Conservation (phyloP, 1,140 invertebrate genomes). For the Dufourea novaeangliae region DNA sequence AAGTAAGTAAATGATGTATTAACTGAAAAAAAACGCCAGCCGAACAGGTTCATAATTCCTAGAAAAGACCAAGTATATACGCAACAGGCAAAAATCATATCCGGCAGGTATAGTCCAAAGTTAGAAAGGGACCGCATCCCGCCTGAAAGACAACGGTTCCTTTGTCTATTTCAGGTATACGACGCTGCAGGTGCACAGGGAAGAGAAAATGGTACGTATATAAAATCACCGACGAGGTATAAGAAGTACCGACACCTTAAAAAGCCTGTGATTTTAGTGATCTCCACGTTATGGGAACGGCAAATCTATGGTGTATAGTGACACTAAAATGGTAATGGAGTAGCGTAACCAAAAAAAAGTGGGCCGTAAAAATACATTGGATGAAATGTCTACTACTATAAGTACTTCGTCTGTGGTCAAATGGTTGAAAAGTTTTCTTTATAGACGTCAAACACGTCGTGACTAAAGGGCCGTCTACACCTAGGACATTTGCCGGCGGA, state of each 20-base stretch:
- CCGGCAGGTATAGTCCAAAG: neutral
- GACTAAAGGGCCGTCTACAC: too few relatives aligned
- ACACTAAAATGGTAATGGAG: too few relatives aligned
- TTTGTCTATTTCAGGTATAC: neutral
- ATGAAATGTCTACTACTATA: too few relatives aligned
- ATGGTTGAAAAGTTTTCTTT: neutral
- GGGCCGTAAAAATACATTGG: too few relatives aligned
- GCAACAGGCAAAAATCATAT: neutral
- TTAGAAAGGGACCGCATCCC: neutral
- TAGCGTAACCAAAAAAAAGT: too few relatives aligned
- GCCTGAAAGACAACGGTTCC: neutral
- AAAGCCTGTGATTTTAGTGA: too few relatives aligned
- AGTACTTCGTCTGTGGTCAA: neutral
- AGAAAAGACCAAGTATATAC: neutral
- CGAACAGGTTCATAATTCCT: slow-evolving; percentile 28
- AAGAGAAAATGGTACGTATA: neutral
- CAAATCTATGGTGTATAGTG: too few relatives aligned
- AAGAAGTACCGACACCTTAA: too few relatives aligned
- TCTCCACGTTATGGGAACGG: too few relatives aligned
- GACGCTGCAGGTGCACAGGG: neutral
- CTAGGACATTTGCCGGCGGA: too few relatives aligned
- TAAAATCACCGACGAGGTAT: too few relatives aligned
- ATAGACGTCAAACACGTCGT: neutral
- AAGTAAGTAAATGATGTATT: neutral
- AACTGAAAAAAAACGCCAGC: neutral